These are phyloP conservation scores for Kryphioiulus occultus DNA, from an alignment of 2,888 invertebrate genomes.

Conservation along the genomic window DNA sequence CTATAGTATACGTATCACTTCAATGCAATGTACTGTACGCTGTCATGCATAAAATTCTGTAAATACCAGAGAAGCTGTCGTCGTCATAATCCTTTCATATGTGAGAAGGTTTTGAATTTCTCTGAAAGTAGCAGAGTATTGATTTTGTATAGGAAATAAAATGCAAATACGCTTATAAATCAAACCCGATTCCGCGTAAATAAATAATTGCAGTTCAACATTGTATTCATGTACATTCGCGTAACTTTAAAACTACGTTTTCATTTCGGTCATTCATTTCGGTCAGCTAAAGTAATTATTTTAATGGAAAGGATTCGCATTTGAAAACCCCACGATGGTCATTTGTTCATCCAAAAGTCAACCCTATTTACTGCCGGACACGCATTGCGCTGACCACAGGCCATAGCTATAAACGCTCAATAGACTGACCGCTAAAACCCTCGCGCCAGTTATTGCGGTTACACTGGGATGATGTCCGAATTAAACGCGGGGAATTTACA, in stretches of 20 bases:
- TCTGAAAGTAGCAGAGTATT: too few relatives aligned
- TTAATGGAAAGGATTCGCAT: not conserved
- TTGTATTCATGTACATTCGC: not conserved
- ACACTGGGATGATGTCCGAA: not conserved
- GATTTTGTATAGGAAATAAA: too few relatives aligned
- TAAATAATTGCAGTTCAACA: too few relatives aligned
- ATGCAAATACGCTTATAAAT: too few relatives aligned
- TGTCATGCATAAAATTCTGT: too few relatives aligned
- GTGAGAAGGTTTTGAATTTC: too few relatives aligned
- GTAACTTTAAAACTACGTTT: not conserved
- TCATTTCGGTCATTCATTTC: not conserved
- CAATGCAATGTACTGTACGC: too few relatives aligned
- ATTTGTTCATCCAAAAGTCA: slow-evolving; percentile 5
- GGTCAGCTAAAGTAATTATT: slow-evolving; percentile 5
- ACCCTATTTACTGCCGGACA: not conserved
- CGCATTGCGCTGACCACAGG: slow-evolving; percentile 5
- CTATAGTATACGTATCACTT: too few relatives aligned
- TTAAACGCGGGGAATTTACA: not conserved
- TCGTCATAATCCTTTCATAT: too few relatives aligned
- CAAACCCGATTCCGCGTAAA: too few relatives aligned
- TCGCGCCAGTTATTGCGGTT: not conserved
- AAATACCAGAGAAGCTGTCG: too few relatives aligned
- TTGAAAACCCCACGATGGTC: slow-evolving; percentile 5
- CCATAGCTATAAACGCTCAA: not conserved
- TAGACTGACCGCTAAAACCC: not conserved